phyloP scores from a whole-genome alignment of 2,888 invertebrate genomes.

The Subacronicta megacephala region DNA sequence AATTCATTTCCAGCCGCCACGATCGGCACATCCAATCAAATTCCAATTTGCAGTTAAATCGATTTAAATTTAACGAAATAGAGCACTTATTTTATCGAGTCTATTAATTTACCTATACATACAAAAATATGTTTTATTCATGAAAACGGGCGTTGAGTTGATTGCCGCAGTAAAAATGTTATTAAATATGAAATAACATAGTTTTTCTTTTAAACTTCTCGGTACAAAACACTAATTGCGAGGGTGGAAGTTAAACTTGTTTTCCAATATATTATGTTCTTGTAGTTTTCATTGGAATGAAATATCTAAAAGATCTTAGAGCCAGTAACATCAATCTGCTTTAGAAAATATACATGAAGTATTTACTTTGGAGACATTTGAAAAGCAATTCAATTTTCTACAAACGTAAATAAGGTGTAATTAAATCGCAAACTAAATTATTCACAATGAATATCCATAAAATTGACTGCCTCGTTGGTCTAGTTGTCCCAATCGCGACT shows the following conservation, averaged over 20 bases:
- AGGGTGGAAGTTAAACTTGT: neutral
- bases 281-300: too few relatives aligned
- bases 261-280: neutral
- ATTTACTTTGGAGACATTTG: too few relatives aligned
- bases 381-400: too few relatives aligned
- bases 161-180: slow-evolving; percentile 5
- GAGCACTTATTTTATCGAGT: slow-evolving; percentile 39
- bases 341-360: too few relatives aligned
- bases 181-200: slow-evolving; percentile 10
- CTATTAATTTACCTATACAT: slow-evolving; percentile 19
- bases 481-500: too few relatives aligned
- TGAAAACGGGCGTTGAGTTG: neutral
- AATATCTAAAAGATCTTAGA: too few relatives aligned
- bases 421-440: too few relatives aligned
- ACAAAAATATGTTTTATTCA: slow-evolving; percentile 5
- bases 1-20: slow-evolving; percentile 50
- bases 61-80: slow-evolving; percentile 61
- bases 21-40: slow-evolving; percentile 64
- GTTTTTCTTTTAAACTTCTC: neutral
- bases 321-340: too few relatives aligned
- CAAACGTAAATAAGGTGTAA: too few relatives aligned
- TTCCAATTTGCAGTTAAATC: slow-evolving; percentile 66
- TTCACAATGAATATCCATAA: too few relatives aligned
- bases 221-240: slow-evolving; percentile 3
- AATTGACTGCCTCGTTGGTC: too few relatives aligned